Conservation (phyloP, 2,797 vertebrate species). For the Spea hammondii region DNA sequence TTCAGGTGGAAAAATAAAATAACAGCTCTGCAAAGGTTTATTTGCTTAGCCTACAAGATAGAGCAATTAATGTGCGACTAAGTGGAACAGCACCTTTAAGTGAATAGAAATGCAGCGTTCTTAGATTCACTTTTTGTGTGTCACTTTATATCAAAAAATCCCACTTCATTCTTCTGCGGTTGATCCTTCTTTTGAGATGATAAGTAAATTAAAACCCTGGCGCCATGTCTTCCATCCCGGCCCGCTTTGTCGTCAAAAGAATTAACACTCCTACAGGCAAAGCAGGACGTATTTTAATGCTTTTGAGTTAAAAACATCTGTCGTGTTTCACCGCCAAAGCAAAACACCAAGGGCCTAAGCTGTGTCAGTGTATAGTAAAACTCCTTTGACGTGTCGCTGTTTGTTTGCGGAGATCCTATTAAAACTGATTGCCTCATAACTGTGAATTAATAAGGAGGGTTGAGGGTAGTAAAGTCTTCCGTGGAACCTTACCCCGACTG, state of each 20-base stretch:
- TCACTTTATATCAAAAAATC: too few species aligned
- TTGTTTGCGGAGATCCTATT: conserved; percentile 39
- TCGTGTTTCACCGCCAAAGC: conserved; percentile 37
- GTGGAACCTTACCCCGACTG: conserved; percentile 61
- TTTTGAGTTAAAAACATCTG: conserved; percentile 47
- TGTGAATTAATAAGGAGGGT: conserved; percentile 52
- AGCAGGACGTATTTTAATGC: conserved; percentile 32
- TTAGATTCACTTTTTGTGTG: too few species aligned
- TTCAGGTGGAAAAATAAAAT: too few species aligned
- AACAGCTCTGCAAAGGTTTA: too few species aligned
- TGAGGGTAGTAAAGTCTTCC: conserved; percentile 38
- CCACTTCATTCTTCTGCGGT: too few species aligned
- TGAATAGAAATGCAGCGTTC: too few species aligned
- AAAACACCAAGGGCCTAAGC: conserved; percentile 53
- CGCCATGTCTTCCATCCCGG: not conserved
- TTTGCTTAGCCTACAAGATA: too few species aligned
- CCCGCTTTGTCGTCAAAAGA: not conserved
- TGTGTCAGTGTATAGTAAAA: conserved; percentile 55
- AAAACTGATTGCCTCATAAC: conserved; percentile 39
- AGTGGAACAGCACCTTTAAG: too few species aligned
- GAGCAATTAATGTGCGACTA: too few species aligned
- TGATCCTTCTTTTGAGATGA: too few species aligned
- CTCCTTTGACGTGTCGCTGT: conserved; percentile 39
- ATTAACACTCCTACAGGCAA: conserved; percentile 26
- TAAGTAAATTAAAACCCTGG: not conserved